Conservation (phyloP, 64 coral and sea anemone species). For the Actinia equina region DNA sequence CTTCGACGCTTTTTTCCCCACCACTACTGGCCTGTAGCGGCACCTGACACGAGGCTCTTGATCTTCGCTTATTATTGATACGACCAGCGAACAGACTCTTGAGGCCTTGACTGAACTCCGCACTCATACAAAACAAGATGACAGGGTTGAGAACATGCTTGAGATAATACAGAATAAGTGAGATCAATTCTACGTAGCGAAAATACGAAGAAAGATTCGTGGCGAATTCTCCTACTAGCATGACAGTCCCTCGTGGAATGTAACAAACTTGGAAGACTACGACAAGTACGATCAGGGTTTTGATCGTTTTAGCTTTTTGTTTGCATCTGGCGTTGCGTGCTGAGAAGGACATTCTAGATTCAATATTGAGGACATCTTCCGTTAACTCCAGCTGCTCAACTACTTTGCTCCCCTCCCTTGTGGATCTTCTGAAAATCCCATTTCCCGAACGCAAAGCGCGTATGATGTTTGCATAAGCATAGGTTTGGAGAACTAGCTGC, state of each 20-base stretch:
- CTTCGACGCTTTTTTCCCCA: not conserved
- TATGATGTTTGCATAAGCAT: conserved; percentile 64
- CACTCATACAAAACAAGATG: conserved; percentile 69
- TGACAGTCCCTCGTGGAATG: conserved; percentile 67
- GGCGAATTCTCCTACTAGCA: conserved; percentile 39
- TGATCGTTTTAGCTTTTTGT: conserved; percentile 49
- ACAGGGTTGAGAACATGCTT: conserved; percentile 78
- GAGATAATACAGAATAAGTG: conserved; percentile 66
- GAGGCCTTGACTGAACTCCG: conserved; percentile 24
- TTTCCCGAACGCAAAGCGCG: not conserved
- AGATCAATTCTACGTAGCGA: conserved; percentile 46
- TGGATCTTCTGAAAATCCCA: not conserved
- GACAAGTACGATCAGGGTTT: conserved; percentile 63
- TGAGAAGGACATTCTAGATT: conserved; percentile 34
- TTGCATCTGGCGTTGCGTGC: not conserved
- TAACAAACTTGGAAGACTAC: conserved; percentile 80
- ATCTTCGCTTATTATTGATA: not conserved
- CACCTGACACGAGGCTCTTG: not conserved
- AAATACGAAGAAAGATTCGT: conserved; percentile 5
- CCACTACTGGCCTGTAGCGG: not conserved
- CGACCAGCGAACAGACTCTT: not conserved
- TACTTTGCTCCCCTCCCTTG: not conserved
- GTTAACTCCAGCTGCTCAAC: not conserved
- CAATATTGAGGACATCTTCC: not conserved
- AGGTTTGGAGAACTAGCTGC: conserved; percentile 57